Evolutionary conservation across 2,888 invertebrate genomes (phyloP), one percentile per base, ranked within the genome.

Genomic region (Hydroisotoma schaefferi): DNA sequence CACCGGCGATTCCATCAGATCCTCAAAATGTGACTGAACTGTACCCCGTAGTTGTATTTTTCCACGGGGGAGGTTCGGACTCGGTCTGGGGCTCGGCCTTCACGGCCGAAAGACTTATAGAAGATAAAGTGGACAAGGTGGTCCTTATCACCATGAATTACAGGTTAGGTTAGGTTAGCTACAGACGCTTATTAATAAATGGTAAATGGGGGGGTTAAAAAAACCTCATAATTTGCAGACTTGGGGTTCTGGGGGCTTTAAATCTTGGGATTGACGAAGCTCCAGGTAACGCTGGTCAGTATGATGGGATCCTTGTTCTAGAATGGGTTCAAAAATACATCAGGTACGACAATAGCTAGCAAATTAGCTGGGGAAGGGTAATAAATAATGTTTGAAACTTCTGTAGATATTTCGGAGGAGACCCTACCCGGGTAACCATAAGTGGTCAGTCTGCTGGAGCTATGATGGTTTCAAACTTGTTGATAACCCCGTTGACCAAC

Each of bases 321-420:
- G 55, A 64, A 53, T 69, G 66, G 66, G 59, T 69, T 18, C 55
- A 69, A 23, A 46, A 37, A 22, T 57, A 67, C 44, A 67, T 69
- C 44, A 29, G n/a, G 61, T 58, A 38, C 59, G 63, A 15, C 40
- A 5, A 4, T 18, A 2, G 49, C 62, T 28, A 25, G 29, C 2
- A 25, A 51, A 6, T 47, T 12, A 22, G 29, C 61, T 5, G 59
- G 59, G 2, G 33, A 59, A 0, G 8, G 55, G 51, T 59, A 61
- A 56, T 44, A 33, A 43, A 8, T n/a, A 43, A 43, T 10, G 43
- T 47, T 22, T 22, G 6, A 22, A 15, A 10, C 8, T 51, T 23
- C 22, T 6, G 15, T 15, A 52, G 38, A 37, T 52, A 37, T 22
- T 52, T 52, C n/a, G 48, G 48, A 51, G 56, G 51, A 22, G 52